phyloP scores from a whole-genome alignment of 2,888 invertebrate genomes.

The Trissolcus brochymenae region DNA sequence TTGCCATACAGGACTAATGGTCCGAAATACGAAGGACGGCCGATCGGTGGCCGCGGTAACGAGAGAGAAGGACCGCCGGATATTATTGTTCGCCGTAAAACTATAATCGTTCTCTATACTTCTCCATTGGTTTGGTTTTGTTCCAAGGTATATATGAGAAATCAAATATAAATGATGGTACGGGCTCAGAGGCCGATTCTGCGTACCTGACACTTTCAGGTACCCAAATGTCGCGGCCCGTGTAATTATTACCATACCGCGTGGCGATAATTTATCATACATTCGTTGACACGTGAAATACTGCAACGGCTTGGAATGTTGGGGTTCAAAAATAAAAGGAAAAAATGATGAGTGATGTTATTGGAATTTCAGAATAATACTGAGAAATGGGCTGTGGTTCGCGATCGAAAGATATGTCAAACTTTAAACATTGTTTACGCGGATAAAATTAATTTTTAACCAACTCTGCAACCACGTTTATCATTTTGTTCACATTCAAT shows the following conservation, averaged over 20 bases:
- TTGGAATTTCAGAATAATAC: conserved; percentile 37
- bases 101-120: conserved; percentile 67
- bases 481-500: too few species aligned
- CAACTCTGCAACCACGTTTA: too few species aligned
- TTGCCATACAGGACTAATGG: conserved; percentile 74
- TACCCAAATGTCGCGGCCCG: conserved; percentile 33
- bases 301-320: conserved; percentile 32
- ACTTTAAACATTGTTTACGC: background rate
- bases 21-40: conserved; percentile 67
- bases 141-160: conserved; percentile 36
- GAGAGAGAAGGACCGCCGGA: conserved; percentile 43
- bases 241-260: conserved; percentile 49
- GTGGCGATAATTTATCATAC: conserved; percentile 43
- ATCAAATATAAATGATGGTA: conserved; percentile 50
- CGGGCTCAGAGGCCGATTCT: conserved; percentile 11
- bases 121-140: conserved; percentile 52
- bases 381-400: conserved; percentile 5
- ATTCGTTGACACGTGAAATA: conserved; percentile 46
- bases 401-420: conserved; percentile 10
- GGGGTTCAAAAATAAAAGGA: conserved; percentile 4
- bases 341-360: conserved; percentile 45
- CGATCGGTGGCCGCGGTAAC: conserved; percentile 45
- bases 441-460: background rate
- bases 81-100: conserved; percentile 68
- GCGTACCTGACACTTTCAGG: conserved; percentile 53